Conservation (phyloP, 2,113 vertebrate species). For the Laterallus jamaicensis region DNA sequence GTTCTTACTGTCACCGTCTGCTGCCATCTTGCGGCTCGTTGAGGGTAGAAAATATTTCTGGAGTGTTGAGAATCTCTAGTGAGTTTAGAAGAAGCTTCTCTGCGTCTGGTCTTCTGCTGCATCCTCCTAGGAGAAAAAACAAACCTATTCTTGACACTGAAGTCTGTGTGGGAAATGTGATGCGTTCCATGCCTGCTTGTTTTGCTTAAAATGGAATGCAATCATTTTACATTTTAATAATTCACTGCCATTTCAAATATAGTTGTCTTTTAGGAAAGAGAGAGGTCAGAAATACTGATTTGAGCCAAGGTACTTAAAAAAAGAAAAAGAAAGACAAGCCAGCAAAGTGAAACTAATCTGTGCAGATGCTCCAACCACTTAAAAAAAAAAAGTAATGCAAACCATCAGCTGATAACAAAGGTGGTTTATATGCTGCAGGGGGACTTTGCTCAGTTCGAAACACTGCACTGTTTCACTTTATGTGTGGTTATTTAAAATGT, state of each 20-base stretch:
- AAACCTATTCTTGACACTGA: not conserved
- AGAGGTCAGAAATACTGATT: not conserved
- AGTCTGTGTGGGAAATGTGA: not conserved
- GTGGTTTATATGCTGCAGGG: not conserved
- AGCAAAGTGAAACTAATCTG: not conserved
- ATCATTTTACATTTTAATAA: not conserved
- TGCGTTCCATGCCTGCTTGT: not conserved
- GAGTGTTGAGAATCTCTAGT: not conserved
- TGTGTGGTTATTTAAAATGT: not conserved
- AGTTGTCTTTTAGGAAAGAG: not conserved
- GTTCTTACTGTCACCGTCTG: not conserved
- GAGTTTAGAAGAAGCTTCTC: not conserved
- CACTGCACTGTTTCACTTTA: not conserved
- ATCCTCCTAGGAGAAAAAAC: not conserved
- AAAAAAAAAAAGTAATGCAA: not conserved
- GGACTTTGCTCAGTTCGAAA: not conserved
- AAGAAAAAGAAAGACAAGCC: not conserved
- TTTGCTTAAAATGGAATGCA: not conserved
- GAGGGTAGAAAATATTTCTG: not conserved
- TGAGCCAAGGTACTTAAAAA: not conserved
- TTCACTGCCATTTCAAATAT: not conserved
- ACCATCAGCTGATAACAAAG: not conserved
- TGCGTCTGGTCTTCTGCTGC: not conserved
- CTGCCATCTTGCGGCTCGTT: not conserved
- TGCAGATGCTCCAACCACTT: not conserved